phyloP scores from a whole-genome alignment of 2,888 invertebrate genomes.

The Argyresthia goedartella region DNA sequence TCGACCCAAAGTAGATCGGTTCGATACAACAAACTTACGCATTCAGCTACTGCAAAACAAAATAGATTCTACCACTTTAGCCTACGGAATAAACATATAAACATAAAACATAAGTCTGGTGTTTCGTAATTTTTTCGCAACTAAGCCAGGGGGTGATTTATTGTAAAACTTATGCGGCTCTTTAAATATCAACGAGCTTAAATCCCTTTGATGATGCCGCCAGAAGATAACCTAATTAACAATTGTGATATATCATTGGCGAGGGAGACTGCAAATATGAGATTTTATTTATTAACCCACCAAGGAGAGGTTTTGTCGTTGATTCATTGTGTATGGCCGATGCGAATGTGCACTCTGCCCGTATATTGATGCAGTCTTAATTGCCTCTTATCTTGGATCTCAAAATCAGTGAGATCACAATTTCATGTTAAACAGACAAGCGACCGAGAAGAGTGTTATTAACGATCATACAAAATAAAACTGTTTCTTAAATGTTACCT shows the following conservation, averaged over 20 bases:
- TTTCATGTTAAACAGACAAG: slow-evolving; percentile 25
- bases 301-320: slow-evolving; percentile 19
- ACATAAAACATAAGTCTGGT: background rate
- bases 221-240: slow-evolving; percentile 67
- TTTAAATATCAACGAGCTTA: slow-evolving; percentile 67
- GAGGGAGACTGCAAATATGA: slow-evolving; percentile 49
- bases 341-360: slow-evolving; percentile 20
- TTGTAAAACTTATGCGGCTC: slow-evolving; percentile 58
- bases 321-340: slow-evolving; percentile 22
- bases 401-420: slow-evolving; percentile 37
- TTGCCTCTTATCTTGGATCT: slow-evolving; percentile 41
- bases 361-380: slow-evolving; percentile 29
- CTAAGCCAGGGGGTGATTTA: slow-evolving; percentile 63
- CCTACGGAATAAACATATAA: background rate
- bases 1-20: slow-evolving; percentile 11
- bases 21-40: slow-evolving; percentile 9
- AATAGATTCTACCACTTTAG: background rate
- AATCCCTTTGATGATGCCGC: slow-evolving; percentile 62
- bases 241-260: slow-evolving; percentile 59
- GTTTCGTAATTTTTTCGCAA: slow-evolving; percentile 44
- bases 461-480: background rate
- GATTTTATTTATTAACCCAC: slow-evolving; percentile 46
- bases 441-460: background rate
- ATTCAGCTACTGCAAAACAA: background rate
- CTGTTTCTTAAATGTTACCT: no score